Conservation (phyloP, 2,797 vertebrate genomes). For the Glyptemys insculpta region DNA sequence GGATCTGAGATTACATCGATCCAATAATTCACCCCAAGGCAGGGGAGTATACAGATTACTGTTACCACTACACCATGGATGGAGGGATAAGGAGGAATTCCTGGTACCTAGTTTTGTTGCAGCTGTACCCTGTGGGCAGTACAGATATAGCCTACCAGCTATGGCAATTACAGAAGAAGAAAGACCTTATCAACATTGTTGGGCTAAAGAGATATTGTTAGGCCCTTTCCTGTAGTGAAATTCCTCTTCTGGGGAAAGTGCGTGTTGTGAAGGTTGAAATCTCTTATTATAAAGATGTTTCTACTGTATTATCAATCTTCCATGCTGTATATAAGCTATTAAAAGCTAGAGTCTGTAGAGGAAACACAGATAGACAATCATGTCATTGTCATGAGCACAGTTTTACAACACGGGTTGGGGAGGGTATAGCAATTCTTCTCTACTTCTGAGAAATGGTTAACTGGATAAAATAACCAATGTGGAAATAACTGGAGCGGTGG, state of each 20-base stretch:
- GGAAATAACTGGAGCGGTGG: neutral
- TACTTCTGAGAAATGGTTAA: neutral
- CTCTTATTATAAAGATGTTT: neutral
- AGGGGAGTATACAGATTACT: neutral
- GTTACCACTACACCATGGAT: neutral
- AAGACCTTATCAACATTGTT: neutral
- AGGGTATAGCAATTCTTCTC: neutral
- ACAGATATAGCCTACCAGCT: neutral
- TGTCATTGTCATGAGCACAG: neutral
- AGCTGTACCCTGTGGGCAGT: neutral
- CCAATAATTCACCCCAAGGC: neutral
- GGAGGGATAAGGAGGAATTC: neutral
- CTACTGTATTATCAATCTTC: neutral
- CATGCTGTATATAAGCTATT: neutral
- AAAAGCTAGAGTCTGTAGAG: neutral
- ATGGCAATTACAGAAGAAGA: neutral
- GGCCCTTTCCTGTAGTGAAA: neutral
- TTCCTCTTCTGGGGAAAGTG: constrained; percentile 32
- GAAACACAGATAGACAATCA: neutral
- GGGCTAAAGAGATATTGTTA: neutral
- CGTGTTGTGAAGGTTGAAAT: neutral
- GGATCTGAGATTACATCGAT: neutral
- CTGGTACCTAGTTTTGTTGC: neutral
- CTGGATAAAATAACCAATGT: neutral
- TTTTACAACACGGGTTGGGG: neutral